These are phyloP conservation scores for Catocala sponsa DNA, from an alignment of 2,888 invertebrate species.

Conservation along the genomic window DNA sequence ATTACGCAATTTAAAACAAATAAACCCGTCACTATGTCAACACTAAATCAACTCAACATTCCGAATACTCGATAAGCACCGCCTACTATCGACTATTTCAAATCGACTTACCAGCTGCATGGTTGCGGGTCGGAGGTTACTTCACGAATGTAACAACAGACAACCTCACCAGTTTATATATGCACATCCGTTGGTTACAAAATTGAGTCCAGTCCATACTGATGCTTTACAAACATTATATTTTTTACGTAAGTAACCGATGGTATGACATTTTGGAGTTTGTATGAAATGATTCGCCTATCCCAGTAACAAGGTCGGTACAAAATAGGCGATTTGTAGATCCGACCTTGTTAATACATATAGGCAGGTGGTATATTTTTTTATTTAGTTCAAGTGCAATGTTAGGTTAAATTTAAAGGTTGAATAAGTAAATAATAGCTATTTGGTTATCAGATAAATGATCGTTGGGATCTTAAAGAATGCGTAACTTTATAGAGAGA, in stretches of 20 bases:
- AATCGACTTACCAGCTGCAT: constrained; percentile 81
- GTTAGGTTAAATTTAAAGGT: background rate
- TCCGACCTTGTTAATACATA: too few species aligned
- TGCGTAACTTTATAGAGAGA: too few species aligned
- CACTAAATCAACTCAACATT: constrained; percentile 25
- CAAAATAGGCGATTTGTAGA: too few species aligned
- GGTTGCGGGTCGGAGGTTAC: constrained; percentile 75
- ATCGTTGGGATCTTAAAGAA: too few species aligned
- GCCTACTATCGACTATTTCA: constrained; percentile 42
- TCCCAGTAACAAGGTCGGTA: too few species aligned
- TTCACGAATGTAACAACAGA: constrained; percentile 70
- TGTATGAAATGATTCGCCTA: background rate
- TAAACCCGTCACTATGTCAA: background rate
- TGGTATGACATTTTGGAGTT: constrained; percentile 15
- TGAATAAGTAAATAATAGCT: background rate
- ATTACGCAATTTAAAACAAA: too few species aligned
- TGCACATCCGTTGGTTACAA: constrained; percentile 70
- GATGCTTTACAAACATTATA: constrained; percentile 21
- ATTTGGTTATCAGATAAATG: too few species aligned
- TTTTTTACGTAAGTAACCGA: constrained; percentile 23
- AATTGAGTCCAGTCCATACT: constrained; percentile 76
- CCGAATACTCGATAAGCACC: constrained; percentile 24
- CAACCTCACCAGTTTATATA: constrained; percentile 70
- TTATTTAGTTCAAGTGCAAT: constrained; percentile 2
- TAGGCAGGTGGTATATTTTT: background rate